Evolutionary conservation across 2,113 vertebrate genomes (phyloP).

Genomic region (Paramormyrops kingsleyae): DNA sequence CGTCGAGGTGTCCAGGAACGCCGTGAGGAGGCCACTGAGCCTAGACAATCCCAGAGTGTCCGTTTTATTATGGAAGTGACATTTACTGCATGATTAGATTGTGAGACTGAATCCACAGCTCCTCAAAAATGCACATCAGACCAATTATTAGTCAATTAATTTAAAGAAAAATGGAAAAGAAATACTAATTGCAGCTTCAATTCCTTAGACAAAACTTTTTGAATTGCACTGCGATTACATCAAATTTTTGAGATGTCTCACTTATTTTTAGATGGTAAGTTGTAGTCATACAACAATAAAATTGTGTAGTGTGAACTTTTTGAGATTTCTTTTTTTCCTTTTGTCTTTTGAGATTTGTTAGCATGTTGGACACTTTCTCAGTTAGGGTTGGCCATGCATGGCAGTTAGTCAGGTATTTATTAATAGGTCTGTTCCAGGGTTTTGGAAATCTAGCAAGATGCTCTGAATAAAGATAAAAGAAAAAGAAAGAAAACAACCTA

Average conservation of each 20-base stretch:
- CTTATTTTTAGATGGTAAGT: neutral
- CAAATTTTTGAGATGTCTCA: neutral
- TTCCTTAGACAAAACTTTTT: neutral
- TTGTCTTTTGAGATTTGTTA: neutral
- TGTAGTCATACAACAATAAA: neutral
- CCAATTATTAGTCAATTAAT: neutral
- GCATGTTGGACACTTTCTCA: neutral
- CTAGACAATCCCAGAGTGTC: neutral
- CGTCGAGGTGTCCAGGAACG: neutral
- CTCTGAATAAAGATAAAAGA: neutral
- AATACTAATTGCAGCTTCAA: neutral
- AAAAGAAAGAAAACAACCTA: neutral
- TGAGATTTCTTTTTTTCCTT: neutral
- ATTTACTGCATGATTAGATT: neutral
- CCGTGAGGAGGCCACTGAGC: neutral
- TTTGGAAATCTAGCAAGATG: neutral
- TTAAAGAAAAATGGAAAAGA: neutral
- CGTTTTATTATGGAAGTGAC: neutral
- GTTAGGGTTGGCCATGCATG: neutral
- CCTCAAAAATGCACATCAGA: neutral
- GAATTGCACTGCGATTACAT: neutral
- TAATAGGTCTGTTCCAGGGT: neutral
- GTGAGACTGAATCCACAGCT: neutral
- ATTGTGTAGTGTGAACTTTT: neutral
- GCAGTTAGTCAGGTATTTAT: neutral